Base-by-base conservation (phyloP, 1,140 invertebrate species). In the Tetramorium parvispinum region DNA sequence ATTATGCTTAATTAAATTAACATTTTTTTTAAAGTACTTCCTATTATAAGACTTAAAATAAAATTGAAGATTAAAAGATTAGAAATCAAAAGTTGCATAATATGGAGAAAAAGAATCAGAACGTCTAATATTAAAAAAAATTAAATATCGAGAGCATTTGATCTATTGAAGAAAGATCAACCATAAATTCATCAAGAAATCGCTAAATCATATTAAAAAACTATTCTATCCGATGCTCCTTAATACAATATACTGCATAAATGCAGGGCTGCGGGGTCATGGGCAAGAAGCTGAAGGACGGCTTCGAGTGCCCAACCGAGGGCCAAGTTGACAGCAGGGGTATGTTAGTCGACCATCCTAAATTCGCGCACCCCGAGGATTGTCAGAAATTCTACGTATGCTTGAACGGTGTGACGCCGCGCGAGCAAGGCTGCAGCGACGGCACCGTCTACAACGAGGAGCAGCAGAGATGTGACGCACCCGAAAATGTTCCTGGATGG, bases 341-440 rank as follows among this genome's bases (percentile, higher is more conserved):
- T 32, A 97, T 97, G 91, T 91, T 96, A 0, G 96, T 98, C 2
- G 97, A 98, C 61, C 98, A 98, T 95, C 98, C 98, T n/a, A 98
- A 98, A 91, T 98, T 97, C 94, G 96, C 98, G 2, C 97, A 98
- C 94, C 97, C 97, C 13, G 97, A 96, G 10, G 98, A 98, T 93
- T 98, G 98, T 94, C 98, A 98, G 94, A 97, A 98, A 82, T 98
- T 98, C 96, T 98, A 98, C 93, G 98, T 98, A 8, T 99, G 98
- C 94, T 95, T 98, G 85, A 98, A 98, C 93, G 97, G 97, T 8
- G 96, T 97, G 24, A 98, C 97, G 79, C 98, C 98, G 2, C 96
- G 98, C 86, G 97, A 98, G 94, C 96, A 98, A 77, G 97, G 98
- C 27, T 98, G 98, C 95, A 96, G 97, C 91, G 96, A 97, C 37